Evolutionary conservation across 2,888 invertebrate species (phyloP), one percentile per base, ranked within the genome.

Genomic region (Yponomeuta cagnagella): DNA sequence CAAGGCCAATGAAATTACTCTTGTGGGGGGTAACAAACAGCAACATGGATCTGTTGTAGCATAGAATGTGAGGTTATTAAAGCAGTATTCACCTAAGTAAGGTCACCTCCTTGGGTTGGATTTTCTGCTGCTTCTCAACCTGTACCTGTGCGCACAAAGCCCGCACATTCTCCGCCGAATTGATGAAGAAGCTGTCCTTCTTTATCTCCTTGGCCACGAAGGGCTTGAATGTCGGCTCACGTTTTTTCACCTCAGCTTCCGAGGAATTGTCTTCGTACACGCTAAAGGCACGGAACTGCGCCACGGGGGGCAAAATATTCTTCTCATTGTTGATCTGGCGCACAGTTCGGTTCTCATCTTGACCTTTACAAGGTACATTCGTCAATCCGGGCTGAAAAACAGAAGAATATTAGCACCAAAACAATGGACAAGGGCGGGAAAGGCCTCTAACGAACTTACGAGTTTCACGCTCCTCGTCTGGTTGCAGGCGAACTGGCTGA

Each of bases 281-380:
- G 77, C 95, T 95, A 82, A 96, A 96, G 65, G 95, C 94, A 87
- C 96, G 95, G 86, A 95, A 95, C 80, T 96, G 95, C 72, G 95
- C 95, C 78, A 95, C 95, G 70, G 95, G 95, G 74, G 87, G 92
- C 72, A 90, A 86, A 70, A 93, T 90, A 75, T 90, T 92, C 80
- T 92, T 92, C 75, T 92, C 91, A 76, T 91, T 91, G 77, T 90
- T 92, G 64, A 90, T 89, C 74, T 85, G 89, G 71, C 90, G 88
- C 74, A 91, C 82, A 52, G 88, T 86, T 76, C 90, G 86, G 74
- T 87, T 90, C 75, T 90, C 92, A 83, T 92, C 90, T 84, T 89
- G 90, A 84, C 81, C 85, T 87, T 92, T 91, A 76, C 83, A 85
- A 72, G 90, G 82, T 81, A 83, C 89, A 83, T 88, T 91, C 77